Conservation (phyloP, 23 tunicate species). For the Oikopleura dioica region DNA sequence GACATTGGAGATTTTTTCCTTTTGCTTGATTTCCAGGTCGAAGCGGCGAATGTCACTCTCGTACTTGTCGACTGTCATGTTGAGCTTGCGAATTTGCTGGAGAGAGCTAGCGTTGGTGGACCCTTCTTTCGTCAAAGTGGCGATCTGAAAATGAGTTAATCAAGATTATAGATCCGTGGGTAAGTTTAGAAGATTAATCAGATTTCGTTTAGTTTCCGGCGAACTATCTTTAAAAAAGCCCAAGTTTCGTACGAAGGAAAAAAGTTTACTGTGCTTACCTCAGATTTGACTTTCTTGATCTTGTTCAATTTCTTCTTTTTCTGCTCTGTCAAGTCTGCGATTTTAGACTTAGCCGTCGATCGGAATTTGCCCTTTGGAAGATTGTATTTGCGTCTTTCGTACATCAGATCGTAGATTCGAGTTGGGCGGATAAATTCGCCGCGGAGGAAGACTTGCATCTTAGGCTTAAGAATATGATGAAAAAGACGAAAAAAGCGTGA, state of each 20-base stretch:
- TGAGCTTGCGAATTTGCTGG: background rate
- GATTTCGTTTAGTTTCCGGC: too few relatives aligned
- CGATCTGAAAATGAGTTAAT: too few relatives aligned
- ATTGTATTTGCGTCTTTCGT: background rate
- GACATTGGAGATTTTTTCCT: background rate
- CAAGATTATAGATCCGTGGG: too few relatives aligned
- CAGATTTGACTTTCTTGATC: too few relatives aligned
- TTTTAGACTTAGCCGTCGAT: background rate
- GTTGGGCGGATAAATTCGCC: background rate
- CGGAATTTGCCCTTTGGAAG: conserved; percentile 4
- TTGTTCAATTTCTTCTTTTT: too few relatives aligned
- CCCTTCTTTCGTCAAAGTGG: too few relatives aligned
- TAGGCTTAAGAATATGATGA: background rate
- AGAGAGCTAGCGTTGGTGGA: too few relatives aligned
- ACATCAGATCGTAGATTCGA: background rate
- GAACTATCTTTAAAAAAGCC: too few relatives aligned
- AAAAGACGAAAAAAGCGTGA: background rate
- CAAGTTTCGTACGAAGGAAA: too few relatives aligned
- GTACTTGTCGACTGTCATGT: background rate
- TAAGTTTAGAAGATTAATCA: too few relatives aligned
- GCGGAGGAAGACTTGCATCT: background rate
- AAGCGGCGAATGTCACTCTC: background rate
- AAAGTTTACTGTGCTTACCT: too few relatives aligned
- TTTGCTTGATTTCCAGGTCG: background rate
- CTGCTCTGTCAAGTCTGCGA: background rate